Conservation (phyloP, 2,797 vertebrate genomes). For the Muscicapa striata region DNA sequence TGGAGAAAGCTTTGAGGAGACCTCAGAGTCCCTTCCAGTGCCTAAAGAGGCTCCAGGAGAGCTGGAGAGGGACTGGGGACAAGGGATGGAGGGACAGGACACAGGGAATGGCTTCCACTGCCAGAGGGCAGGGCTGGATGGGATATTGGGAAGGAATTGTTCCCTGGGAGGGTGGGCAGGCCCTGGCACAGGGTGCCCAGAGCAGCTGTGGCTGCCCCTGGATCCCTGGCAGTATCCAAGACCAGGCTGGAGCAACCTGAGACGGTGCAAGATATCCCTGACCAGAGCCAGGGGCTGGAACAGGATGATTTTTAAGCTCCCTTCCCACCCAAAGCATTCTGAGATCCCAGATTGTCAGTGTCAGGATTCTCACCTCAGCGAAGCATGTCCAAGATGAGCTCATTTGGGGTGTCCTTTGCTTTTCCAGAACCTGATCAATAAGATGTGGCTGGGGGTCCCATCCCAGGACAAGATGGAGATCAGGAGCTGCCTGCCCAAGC, state of each 20-base stretch:
- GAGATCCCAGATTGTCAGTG: no score
- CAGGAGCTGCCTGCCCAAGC: slow-evolving; percentile 94
- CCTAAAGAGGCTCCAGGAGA: no score
- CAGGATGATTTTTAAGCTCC: background rate
- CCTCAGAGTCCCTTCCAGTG: no score
- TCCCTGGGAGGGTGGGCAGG: no score
- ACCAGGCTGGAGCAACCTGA: background rate
- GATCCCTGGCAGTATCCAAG: background rate
- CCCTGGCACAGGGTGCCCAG: no score
- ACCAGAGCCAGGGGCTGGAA: fast-evolving
- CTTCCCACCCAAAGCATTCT: background rate
- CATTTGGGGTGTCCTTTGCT: background rate
- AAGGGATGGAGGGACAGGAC: no score
- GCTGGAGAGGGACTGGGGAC: no score
- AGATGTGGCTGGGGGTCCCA: slow-evolving; percentile 97
- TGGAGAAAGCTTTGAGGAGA: no score
- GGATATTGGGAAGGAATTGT: no score
- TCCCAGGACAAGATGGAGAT: slow-evolving; percentile 98
- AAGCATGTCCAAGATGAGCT: background rate
- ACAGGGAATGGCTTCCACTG: no score
- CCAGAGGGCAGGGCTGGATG: no score
- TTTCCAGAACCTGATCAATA: slow-evolving; percentile 95
- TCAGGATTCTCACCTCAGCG: background rate
- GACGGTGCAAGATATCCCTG: fast-evolving
- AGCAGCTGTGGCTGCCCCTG: background rate